Percentiles rank a stretch among this genome's conserved stretches.
These are phyloP conservation scores for Chionodraco myersi DNA, from an alignment of 2,113 vertebrate species.

Conservation along the genomic window DNA sequence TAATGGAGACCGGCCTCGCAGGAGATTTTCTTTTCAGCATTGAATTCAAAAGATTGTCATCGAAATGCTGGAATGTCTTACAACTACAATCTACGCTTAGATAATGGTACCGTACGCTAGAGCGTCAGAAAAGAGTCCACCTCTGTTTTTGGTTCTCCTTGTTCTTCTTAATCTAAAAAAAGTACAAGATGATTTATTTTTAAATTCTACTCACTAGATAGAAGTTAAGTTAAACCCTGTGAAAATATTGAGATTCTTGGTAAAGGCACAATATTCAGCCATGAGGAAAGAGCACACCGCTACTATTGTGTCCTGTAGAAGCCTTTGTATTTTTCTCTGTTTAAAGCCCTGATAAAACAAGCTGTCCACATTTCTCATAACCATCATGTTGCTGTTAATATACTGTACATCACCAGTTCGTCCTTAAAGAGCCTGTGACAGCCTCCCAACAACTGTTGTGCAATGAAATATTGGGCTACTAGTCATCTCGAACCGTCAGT, in stretches of 20 bases:
- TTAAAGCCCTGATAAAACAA: conserved; percentile 60
- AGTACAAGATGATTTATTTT: conserved; percentile 54
- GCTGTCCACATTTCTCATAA: conserved; percentile 3
- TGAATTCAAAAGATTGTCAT: conserved; percentile 67
- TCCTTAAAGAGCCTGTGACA: too few species aligned
- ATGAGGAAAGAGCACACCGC: conserved; percentile 58
- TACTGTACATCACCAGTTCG: too few species aligned
- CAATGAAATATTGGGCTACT: too few species aligned
- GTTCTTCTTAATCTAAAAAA: conserved; percentile 55
- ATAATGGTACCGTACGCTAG: conserved; percentile 29
- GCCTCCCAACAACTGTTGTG: too few species aligned
- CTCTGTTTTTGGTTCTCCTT: conserved; percentile 35
- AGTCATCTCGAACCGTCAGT: too few species aligned
- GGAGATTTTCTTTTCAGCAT: conserved; percentile 25
- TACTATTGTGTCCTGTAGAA: conserved; percentile 55
- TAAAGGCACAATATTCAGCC: conserved; percentile 75
- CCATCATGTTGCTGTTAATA: background rate
- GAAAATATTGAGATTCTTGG: conserved; percentile 66
- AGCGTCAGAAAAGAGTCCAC: conserved; percentile 37
- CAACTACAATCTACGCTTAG: conserved; percentile 53
- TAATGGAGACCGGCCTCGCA: conserved; percentile 22
- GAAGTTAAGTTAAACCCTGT: conserved; percentile 65
- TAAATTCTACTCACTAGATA: conserved; percentile 54
- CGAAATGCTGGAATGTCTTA: conserved; percentile 69
- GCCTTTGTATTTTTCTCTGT: conserved; percentile 19